Conservation (phyloP, 1,140 invertebrate genomes). For the Anthonomus grandis region DNA sequence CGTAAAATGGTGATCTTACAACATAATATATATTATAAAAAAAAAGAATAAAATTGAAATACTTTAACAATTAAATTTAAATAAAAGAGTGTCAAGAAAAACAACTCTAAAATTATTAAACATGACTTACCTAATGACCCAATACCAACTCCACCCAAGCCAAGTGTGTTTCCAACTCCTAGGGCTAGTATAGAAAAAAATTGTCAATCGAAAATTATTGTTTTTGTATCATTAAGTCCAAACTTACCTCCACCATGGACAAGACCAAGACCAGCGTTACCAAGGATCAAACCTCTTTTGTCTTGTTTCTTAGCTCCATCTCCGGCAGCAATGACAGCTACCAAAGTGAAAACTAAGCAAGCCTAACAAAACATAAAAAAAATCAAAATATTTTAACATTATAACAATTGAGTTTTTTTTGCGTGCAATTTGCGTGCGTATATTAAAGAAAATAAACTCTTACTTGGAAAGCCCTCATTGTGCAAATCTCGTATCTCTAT, state of each 20-base stretch:
- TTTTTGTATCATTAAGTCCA: too few species aligned
- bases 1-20: too few species aligned
- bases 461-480: slow-evolving; percentile 33
- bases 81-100: too few species aligned
- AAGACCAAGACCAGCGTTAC: slow-evolving; percentile 21
- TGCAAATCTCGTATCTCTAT: slow-evolving; percentile 8
- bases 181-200: background rate
- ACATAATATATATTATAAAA: too few species aligned
- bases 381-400: background rate
- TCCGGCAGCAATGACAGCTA: slow-evolving; percentile 12
- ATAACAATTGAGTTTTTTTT: slow-evolving; percentile 9
- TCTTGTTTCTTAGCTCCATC: slow-evolving; percentile 24
- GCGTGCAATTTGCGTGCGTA: background rate
- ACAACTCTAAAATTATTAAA: too few species aligned
- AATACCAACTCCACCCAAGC: slow-evolving; percentile 13
- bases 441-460: slow-evolving; percentile 10
- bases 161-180: background rate
- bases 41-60: too few species aligned
- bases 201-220: too few species aligned
- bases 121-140: slow-evolving; percentile 14
- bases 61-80: too few species aligned
- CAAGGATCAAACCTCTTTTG: slow-evolving; percentile 29
- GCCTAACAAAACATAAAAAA: slow-evolving; percentile 20
- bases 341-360: slow-evolving; percentile 23
- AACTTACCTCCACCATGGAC: slow-evolving; percentile 11